Percentiles rank a stretch among this genome's conserved stretches.
Evolutionary conservation across 1,140 invertebrate genomes (phyloP).

Genomic region (Diuraphis noxia): DNA sequence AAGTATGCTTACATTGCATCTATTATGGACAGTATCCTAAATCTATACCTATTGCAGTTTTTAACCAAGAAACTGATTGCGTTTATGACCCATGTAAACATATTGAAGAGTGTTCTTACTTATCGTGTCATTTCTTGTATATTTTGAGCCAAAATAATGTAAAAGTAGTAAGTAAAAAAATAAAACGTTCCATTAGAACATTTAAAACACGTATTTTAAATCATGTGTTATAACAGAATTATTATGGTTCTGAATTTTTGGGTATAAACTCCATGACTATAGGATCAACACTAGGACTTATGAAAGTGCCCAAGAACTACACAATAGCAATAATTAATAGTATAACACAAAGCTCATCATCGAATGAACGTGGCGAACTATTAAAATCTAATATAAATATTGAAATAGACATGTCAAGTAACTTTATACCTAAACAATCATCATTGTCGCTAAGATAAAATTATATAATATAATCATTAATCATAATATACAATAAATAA

Average conservation of each 20-base stretch:
- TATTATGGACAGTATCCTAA: slow-evolving; percentile 31
- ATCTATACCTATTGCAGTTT: background rate
- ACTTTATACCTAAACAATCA: background rate
- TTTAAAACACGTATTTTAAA: background rate
- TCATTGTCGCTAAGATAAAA: background rate
- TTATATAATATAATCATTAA: background rate
- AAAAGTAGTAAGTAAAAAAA: background rate
- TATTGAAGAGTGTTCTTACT: slow-evolving; percentile 10
- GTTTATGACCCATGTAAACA: background rate
- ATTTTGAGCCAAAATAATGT: background rate
- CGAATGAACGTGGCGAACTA: background rate
- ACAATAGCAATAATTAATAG: background rate
- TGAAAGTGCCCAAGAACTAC: slow-evolving; percentile 10
- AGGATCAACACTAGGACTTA: background rate
- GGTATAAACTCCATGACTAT: background rate
- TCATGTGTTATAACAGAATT: background rate
- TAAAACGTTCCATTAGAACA: background rate
- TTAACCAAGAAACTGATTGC: slow-evolving; percentile 44
- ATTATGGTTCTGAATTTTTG: background rate
- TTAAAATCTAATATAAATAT: background rate
- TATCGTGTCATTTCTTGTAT: background rate
- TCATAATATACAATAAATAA: too few relatives aligned
- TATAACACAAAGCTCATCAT: background rate
- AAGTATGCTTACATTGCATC: slow-evolving; percentile 11
- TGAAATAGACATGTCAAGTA: slow-evolving; percentile 36